These are phyloP conservation scores for Meandrina meandrites DNA, from an alignment of 92 coral and sea anemone species.

Conservation along the genomic window DNA sequence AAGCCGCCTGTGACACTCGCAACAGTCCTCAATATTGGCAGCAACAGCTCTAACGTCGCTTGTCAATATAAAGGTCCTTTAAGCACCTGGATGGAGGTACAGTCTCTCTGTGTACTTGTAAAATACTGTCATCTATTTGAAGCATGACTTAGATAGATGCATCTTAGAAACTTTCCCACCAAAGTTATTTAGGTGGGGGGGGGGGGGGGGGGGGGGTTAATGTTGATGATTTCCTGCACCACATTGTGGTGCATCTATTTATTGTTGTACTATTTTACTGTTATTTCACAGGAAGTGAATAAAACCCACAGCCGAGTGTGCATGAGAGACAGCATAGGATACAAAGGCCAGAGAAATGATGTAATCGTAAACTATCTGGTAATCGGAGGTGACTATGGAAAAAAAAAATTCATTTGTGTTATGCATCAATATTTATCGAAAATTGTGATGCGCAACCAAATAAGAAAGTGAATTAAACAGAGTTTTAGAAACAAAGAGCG, in stretches of 20 bases:
- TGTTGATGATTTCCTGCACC: too few relatives aligned
- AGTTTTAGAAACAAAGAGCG: too few relatives aligned
- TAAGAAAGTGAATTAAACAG: too few relatives aligned
- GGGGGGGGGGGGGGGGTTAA: too few relatives aligned
- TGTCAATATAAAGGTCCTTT: neutral
- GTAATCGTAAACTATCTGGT: neutral
- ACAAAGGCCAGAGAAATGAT: neutral
- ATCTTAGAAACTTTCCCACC: too few relatives aligned
- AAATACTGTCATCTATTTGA: too few relatives aligned
- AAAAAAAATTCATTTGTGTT: too few relatives aligned
- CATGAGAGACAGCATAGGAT: neutral
- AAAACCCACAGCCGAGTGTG: slow-evolving; percentile 6
- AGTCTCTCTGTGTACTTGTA: too few relatives aligned
- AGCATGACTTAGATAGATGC: too few relatives aligned
- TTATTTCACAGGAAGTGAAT: neutral
- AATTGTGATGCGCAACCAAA: too few relatives aligned
- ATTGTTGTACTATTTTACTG: neutral
- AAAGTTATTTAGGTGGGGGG: too few relatives aligned
- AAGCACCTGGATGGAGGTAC: slow-evolving; percentile 11
- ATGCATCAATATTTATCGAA: too few relatives aligned
- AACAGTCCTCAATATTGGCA: neutral
- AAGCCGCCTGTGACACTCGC: neutral
- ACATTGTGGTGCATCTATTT: neutral
- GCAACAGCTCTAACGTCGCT: neutral
- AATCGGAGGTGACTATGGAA: slow-evolving; percentile 1